Evolutionary conservation across 2,113 vertebrate genomes (phyloP).

Genomic region (Phodopus roborovskii): DNA sequence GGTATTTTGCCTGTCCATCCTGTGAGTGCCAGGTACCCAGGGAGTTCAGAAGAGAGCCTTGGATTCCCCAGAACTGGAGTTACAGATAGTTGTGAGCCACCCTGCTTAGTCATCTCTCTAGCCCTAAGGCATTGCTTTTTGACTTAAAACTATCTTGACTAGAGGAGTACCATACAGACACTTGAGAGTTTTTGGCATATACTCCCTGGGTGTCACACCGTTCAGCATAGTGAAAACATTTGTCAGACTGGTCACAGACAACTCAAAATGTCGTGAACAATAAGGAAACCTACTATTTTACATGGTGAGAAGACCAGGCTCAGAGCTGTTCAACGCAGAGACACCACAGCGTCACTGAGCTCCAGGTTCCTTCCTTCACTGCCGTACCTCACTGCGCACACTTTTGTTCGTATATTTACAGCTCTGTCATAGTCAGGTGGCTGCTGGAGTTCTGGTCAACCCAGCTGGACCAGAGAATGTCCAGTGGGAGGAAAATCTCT

Average conservation of each 20-base stretch:
- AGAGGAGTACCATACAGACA: neutral
- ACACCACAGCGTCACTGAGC: neutral
- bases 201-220: neutral
- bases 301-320: neutral
- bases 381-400: neutral
- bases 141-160: constrained; percentile 7
- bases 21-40: neutral
- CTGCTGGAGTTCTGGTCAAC: neutral
- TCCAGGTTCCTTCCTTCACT: neutral
- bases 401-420: neutral
- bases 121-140: neutral
- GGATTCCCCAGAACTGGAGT: neutral
- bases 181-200: neutral
- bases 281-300: neutral
- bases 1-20: neutral
- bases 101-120: neutral
- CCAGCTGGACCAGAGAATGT: neutral
- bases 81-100: neutral
- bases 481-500: neutral
- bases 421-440: neutral
- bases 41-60: too few relatives aligned
- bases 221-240: neutral
- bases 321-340: neutral
- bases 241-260: neutral
- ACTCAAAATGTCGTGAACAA: constrained; percentile 2